These are phyloP conservation scores for Sula dactylatra DNA, from an alignment of 2,113 vertebrate genomes.

Conservation along the genomic window DNA sequence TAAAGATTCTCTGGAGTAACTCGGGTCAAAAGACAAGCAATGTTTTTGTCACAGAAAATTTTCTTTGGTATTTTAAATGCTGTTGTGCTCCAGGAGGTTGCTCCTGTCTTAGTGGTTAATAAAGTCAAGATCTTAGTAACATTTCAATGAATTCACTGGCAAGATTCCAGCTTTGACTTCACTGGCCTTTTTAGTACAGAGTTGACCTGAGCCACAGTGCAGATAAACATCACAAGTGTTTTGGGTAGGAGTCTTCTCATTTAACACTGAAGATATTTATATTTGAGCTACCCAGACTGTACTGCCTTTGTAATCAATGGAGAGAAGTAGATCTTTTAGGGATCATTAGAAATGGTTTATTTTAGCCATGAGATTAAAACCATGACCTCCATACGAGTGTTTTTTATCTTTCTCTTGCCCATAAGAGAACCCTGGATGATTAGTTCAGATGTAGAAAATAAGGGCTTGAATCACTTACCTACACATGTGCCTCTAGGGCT, in stretches of 20 bases:
- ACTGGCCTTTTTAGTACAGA: neutral
- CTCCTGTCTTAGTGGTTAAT: neutral
- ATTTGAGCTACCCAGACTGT: neutral
- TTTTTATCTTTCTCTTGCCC: neutral
- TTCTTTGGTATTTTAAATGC: neutral
- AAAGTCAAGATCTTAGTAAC: neutral
- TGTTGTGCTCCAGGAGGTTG: neutral
- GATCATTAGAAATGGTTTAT: neutral
- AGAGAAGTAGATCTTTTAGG: neutral
- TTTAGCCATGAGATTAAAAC: neutral
- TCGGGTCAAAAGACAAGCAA: neutral
- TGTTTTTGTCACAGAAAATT: neutral
- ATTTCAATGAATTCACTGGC: neutral
- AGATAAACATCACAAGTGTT: neutral
- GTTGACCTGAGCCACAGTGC: neutral
- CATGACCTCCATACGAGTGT: neutral
- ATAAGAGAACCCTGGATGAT: neutral
- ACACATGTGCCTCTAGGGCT: neutral
- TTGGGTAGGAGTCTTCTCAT: neutral
- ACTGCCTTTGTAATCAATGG: neutral
- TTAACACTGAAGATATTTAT: neutral
- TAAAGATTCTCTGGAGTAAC: neutral
- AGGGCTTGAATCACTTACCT: neutral
- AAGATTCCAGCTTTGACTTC: neutral
- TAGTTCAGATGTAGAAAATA: neutral